Evolutionary conservation across 2,888 invertebrate genomes (phyloP).

Genomic region (Xestia ashworthii): DNA sequence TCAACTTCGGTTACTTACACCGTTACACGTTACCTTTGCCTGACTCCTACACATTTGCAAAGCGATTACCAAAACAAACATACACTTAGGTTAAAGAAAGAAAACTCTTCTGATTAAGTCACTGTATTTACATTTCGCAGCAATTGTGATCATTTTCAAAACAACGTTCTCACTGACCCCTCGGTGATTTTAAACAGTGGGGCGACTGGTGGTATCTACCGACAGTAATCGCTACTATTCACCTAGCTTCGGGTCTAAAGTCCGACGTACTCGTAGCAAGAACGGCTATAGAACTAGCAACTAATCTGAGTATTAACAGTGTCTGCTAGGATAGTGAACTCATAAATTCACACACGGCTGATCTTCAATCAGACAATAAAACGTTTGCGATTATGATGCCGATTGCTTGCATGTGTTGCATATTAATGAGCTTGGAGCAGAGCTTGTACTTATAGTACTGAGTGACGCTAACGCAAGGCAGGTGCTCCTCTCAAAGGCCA

Average conservation of each 20-base stretch:
- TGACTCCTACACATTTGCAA: slow-evolving; percentile 13
- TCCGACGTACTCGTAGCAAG: slow-evolving; percentile 2
- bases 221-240: slow-evolving; percentile 14
- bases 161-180: not conserved
- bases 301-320: slow-evolving; percentile 33
- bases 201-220: not conserved
- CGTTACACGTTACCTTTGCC: slow-evolving; percentile 11
- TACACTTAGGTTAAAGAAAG: not conserved
- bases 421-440: slow-evolving; percentile 37
- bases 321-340: slow-evolving; percentile 58
- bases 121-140: slow-evolving; percentile 10
- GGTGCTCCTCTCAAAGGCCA: slow-evolving; percentile 61
- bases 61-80: slow-evolving; percentile 9
- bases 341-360: slow-evolving; percentile 49
- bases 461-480: slow-evolving; percentile 38
- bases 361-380: slow-evolving; percentile 61
- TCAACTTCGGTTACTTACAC: slow-evolving; percentile 5
- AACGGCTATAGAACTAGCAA: slow-evolving; percentile 25
- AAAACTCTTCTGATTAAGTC: slow-evolving; percentile 10
- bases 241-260: slow-evolving; percentile 20
- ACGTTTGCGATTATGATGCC: slow-evolving; percentile 57
- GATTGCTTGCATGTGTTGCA: slow-evolving; percentile 54
- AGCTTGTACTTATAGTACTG: slow-evolving; percentile 19
- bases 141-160: slow-evolving; percentile 21
- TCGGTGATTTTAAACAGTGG: slow-evolving; percentile 1